Evolutionary conservation across 2,888 invertebrate species (phyloP).

Genomic region (Metalampra italica): DNA sequence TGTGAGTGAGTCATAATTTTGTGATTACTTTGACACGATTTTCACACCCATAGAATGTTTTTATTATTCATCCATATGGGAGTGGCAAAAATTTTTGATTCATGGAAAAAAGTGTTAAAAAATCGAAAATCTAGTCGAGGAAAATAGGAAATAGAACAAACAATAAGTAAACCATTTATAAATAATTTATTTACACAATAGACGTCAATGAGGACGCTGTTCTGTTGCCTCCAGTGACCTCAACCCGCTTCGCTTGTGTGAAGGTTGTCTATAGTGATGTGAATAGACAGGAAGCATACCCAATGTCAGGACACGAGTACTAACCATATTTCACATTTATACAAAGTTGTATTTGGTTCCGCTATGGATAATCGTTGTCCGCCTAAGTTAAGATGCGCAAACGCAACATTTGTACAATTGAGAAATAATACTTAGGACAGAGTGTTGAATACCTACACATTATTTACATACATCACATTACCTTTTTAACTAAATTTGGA

Average conservation of each 20-base stretch:
- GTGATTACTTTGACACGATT: no score
- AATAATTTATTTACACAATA: constrained; percentile 18
- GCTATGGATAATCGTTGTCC: constrained; percentile 18
- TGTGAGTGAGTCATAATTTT: no score
- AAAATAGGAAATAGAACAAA: not conserved
- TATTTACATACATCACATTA: no score
- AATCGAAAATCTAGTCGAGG: not conserved
- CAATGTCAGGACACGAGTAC: constrained; percentile 69
- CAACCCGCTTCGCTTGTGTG: constrained; percentile 69
- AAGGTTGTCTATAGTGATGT: constrained; percentile 69
- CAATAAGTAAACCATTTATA: constrained; percentile 6
- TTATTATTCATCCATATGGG: no score
- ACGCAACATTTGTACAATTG: no score
- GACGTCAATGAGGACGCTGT: constrained; percentile 24
- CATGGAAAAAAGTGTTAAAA: not conserved
- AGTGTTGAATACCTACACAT: no score
- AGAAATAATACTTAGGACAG: no score
- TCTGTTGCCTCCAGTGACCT: constrained; percentile 52
- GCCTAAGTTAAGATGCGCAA: no score
- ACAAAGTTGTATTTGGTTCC: not conserved
- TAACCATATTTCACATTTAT: constrained; percentile 19
- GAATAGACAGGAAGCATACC: constrained; percentile 68
- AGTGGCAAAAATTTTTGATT: no score
- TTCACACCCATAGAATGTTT: no score
- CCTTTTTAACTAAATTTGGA: no score